phyloP scores from a whole-genome alignment of 2,888 invertebrate genomes.

The Chrysodeixis includens region DNA sequence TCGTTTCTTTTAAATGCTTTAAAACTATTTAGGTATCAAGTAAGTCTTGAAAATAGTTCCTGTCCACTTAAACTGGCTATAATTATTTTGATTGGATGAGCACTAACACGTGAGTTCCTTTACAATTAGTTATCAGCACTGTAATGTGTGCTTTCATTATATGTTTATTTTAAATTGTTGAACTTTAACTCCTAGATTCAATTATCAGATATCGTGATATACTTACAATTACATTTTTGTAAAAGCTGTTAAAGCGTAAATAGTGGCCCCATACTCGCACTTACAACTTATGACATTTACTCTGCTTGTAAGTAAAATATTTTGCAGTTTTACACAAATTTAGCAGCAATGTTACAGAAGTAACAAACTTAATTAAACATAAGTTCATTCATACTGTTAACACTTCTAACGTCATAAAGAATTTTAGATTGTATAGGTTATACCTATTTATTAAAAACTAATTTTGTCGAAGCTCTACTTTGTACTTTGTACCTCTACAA shows the following conservation, averaged over 20 bases:
- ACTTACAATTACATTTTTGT: not conserved
- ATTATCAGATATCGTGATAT: not conserved
- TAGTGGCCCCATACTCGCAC: not conserved
- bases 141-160: slow-evolving; percentile 1
- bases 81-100: not conserved
- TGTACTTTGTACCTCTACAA: no score
- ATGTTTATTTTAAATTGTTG: not conserved
- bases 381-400: no score
- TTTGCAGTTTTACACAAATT: no score
- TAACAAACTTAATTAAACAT: no score
- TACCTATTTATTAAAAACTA: no score
- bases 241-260: not conserved
- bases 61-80: not conserved
- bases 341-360: no score
- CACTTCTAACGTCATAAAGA: no score
- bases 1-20: not conserved
- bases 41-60: not conserved
- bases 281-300: not conserved
- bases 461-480: no score
- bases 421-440: no score
- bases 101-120: not conserved
- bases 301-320: not conserved
- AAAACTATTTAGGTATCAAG: not conserved
- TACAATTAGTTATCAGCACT: not conserved
- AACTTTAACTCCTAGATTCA: not conserved